phyloP scores from a whole-genome alignment of 2,888 invertebrate species.

The Drosophila dives region DNA sequence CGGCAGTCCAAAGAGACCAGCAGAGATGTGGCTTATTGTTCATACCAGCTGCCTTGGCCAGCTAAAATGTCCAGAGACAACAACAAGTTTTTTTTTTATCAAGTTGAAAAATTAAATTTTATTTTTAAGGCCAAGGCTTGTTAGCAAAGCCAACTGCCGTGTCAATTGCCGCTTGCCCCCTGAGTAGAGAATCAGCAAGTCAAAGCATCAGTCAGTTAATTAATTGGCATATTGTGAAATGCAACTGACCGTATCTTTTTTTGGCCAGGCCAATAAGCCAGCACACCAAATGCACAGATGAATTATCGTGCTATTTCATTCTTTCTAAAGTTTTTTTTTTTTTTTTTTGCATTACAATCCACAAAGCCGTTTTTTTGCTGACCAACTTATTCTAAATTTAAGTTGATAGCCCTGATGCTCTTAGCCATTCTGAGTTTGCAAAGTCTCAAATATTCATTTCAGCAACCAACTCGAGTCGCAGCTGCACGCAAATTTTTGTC shows the following conservation, averaged over 20 bases:
- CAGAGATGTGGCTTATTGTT: constrained; percentile 7
- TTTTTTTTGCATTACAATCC: not conserved
- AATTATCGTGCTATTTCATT: not conserved
- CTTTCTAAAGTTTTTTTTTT: not conserved
- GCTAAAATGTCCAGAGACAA: not conserved
- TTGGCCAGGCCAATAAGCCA: not conserved
- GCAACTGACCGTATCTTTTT: constrained; percentile 32
- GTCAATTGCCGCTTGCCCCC: constrained; percentile 43
- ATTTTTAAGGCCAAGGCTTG: constrained; percentile 55
- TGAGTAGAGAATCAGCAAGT: not conserved
- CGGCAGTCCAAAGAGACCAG: not conserved
- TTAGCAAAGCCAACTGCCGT: constrained; percentile 43
- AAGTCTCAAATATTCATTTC: not conserved
- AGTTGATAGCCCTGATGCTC: not conserved
- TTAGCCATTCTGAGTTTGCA: not conserved
- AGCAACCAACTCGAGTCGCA: constrained; percentile 31
- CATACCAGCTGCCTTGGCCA: not conserved
- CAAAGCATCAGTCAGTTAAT: constrained; percentile 37
- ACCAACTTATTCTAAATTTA: not conserved
- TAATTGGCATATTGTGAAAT: constrained; percentile 57
- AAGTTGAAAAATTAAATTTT: constrained; percentile 73
- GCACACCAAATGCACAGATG: not conserved
- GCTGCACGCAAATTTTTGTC: constrained; percentile 72
- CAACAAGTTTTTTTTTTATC: constrained; percentile 16
- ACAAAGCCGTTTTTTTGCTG: not conserved